A percentile compares a stretch with the other conserved stretches of the same genome.
Conservation (phyloP, 2,797 vertebrate genomes). For the Dendrocincla tyrannina region DNA sequence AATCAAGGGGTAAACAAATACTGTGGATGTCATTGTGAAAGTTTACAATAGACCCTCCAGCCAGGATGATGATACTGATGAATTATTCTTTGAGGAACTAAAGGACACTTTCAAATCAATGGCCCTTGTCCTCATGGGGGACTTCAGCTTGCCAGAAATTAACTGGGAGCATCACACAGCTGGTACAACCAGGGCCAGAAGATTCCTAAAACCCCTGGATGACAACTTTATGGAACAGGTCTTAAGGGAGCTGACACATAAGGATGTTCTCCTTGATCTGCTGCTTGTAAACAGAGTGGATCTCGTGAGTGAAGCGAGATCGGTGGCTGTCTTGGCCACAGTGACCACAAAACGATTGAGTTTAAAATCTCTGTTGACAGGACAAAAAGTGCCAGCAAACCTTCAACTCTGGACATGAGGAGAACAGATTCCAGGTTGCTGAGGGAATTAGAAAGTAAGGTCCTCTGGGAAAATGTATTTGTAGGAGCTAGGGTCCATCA, state of each 20-base stretch:
- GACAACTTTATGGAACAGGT: not conserved
- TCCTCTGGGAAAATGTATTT: not conserved
- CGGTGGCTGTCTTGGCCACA: not conserved
- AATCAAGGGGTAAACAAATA: not conserved
- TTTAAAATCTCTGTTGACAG: not conserved
- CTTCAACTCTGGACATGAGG: not conserved
- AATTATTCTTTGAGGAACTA: not conserved
- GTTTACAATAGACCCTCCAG: not conserved
- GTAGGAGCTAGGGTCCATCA: not conserved
- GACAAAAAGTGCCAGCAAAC: not conserved
- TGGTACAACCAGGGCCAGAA: not conserved
- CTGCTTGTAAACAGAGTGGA: not conserved
- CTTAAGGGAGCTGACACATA: not conserved
- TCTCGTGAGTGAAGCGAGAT: not conserved
- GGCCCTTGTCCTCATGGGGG: not conserved
- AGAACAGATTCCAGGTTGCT: not conserved
- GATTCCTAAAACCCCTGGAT: not conserved
- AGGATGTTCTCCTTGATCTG: not conserved
- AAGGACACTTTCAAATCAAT: not conserved
- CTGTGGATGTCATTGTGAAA: not conserved
- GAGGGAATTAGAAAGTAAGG: not conserved
- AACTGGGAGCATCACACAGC: not conserved
- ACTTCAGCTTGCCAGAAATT: not conserved
- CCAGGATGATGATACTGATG: not conserved
- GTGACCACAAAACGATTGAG: not conserved